These are phyloP conservation scores for Stylophora pistillata DNA, from an alignment of 64 coral and sea anemone species.

Conservation along the genomic window DNA sequence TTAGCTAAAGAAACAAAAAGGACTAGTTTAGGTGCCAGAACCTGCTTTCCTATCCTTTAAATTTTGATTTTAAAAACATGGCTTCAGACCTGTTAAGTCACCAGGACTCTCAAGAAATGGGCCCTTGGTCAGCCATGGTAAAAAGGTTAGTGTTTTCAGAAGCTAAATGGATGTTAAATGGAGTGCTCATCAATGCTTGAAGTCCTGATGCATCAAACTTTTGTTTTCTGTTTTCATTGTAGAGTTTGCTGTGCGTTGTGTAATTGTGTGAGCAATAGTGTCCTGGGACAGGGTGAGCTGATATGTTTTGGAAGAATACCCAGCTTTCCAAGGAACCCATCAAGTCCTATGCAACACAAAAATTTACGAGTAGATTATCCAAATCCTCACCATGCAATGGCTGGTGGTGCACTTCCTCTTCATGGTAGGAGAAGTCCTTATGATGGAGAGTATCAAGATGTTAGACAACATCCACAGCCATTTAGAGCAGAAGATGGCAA, in stretches of 20 bases:
- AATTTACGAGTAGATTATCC: neutral
- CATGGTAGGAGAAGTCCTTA: neutral
- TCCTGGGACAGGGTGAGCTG: conserved; percentile 78
- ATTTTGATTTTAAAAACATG: no score
- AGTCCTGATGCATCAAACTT: neutral
- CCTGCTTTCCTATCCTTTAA: no score
- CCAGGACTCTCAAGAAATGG: no score
- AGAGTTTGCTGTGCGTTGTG: conserved; percentile 85
- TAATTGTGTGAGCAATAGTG: conserved; percentile 68
- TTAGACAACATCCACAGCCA: neutral
- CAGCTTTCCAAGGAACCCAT: conserved; percentile 3
- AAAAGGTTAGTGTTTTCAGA: no score
- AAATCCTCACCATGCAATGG: neutral
- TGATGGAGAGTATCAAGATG: neutral
- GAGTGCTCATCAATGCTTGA: neutral
- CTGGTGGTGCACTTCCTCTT: neutral
- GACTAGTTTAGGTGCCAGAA: no score
- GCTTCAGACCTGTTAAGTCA: no score
- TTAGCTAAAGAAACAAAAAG: no score
- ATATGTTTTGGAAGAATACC: conserved; percentile 82
- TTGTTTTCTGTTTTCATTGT: conserved; percentile 1
- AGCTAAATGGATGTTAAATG: no score
- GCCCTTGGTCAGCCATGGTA: no score
- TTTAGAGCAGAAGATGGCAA: neutral
- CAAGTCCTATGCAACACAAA: neutral